phyloP scores from a whole-genome alignment of 2,113 vertebrate species.

The Vidua macroura region DNA sequence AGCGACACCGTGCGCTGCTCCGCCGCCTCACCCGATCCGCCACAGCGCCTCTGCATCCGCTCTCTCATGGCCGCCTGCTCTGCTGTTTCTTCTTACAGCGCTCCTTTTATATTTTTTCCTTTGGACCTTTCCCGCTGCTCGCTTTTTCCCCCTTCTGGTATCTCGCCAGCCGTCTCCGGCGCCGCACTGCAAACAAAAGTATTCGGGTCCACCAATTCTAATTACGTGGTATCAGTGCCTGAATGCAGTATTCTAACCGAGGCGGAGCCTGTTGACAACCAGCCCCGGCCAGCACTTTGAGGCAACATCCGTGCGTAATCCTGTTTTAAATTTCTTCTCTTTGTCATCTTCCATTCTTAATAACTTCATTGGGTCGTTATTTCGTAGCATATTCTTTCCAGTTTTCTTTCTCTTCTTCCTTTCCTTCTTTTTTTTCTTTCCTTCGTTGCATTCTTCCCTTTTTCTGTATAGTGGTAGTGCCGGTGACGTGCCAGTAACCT shows the following conservation, averaged over 20 bases:
- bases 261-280: accelerated
- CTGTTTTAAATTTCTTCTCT: too few species aligned
- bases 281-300: accelerated
- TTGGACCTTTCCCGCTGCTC: neutral
- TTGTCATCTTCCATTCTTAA: neutral
- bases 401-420: neutral
- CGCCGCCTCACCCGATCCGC: too few species aligned
- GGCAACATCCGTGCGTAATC: neutral
- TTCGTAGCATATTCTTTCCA: too few species aligned
- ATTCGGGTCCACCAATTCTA: accelerated
- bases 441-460: neutral
- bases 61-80: neutral
- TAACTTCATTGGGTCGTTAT: neutral
- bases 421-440: neutral
- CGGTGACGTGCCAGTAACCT: neutral
- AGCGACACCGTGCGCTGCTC: too few species aligned
- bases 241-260: neutral
- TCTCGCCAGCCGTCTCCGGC: too few species aligned
- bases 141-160: neutral
- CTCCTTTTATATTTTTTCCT: neutral
- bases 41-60: neutral
- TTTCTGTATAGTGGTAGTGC: too few species aligned
- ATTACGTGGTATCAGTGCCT: accelerated
- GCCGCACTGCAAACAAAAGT: too few species aligned
- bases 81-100: neutral